These are phyloP conservation scores for Uropsilus gracilis DNA, from an alignment of 2,113 vertebrate genomes.

Conservation along the genomic window DNA sequence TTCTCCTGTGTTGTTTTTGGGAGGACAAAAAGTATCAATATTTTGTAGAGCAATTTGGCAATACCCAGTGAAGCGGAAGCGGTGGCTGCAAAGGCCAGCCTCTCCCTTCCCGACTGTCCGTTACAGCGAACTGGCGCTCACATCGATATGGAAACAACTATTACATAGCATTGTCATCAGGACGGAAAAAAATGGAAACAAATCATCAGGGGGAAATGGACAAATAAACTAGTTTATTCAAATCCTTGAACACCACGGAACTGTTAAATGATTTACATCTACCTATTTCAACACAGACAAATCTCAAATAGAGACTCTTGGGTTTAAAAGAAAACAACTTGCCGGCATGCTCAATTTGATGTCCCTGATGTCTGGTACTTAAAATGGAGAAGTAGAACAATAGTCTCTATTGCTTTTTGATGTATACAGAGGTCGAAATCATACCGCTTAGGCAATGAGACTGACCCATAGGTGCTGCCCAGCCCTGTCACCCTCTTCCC, in stretches of 20 bases:
- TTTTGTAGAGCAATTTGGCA: neutral
- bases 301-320: neutral
- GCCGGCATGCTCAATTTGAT: neutral
- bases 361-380: neutral
- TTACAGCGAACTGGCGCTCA: neutral
- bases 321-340: slow-evolving; percentile 14
- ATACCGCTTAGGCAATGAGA: neutral
- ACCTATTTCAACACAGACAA: neutral
- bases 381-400: neutral
- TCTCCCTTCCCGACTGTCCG: neutral
- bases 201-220: neutral
- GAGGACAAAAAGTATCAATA: neutral
- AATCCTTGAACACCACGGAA: neutral
- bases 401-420: neutral
- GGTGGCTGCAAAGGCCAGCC: neutral
- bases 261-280: neutral
- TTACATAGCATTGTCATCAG: neutral
- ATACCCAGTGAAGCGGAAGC: neutral
- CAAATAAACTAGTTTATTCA: neutral
- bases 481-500: neutral
- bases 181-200: neutral
- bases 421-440: neutral
- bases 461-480: neutral
- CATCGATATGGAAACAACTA: neutral
- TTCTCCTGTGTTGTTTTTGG: neutral